Conservation (phyloP, 2,113 vertebrate species). For the Alectura lathami region DNA sequence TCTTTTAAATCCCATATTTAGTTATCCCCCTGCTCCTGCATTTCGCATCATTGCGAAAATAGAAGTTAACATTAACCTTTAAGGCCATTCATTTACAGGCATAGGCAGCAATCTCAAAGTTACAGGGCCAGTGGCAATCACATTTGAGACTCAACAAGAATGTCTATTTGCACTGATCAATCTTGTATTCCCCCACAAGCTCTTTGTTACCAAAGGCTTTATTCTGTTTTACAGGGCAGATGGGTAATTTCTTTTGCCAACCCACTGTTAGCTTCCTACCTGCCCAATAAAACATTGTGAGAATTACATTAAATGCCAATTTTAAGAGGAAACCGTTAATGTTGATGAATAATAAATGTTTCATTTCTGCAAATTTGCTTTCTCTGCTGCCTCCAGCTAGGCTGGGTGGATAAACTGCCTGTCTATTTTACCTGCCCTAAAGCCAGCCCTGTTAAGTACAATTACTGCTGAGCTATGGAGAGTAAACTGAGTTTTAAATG, state of each 20-base stretch:
- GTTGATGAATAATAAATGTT: slow-evolving; percentile 54
- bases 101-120: background rate
- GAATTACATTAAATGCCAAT: slow-evolving; percentile 22
- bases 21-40: fast-evolving
- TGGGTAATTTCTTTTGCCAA: background rate
- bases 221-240: background rate
- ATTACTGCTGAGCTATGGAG: background rate
- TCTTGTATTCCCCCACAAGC: background rate
- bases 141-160: background rate
- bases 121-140: background rate
- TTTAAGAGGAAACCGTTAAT: slow-evolving; percentile 1
- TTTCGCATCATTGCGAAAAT: background rate
- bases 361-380: slow-evolving; percentile 14
- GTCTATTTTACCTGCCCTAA: background rate
- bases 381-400: slow-evolving; percentile 18
- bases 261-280: background rate
- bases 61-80: background rate
- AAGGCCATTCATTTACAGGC: background rate
- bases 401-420: background rate
- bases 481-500: background rate
- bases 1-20: background rate
- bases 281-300: background rate
- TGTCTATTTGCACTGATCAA: background rate
- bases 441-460: background rate
- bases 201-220: background rate